These are phyloP conservation scores for Pristionchus maxplancki DNA, from an alignment of 2,888 invertebrate species.

Conservation along the genomic window DNA sequence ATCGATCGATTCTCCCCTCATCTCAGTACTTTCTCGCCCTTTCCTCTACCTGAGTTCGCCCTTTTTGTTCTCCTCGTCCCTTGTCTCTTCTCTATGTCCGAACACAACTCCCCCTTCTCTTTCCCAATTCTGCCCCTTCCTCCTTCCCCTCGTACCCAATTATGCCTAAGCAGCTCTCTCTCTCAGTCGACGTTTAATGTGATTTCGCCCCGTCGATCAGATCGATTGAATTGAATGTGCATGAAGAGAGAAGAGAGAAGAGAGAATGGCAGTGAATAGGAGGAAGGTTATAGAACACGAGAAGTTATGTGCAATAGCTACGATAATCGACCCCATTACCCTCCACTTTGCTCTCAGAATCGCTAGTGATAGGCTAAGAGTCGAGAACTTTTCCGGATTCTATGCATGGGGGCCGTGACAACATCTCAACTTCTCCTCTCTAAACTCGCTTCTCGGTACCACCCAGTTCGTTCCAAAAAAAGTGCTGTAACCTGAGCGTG, in stretches of 20 bases:
- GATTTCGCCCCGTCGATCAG: slow-evolving; percentile 32
- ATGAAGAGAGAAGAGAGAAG: neutral
- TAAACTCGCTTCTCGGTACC: slow-evolving; percentile 21
- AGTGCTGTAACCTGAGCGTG: neutral
- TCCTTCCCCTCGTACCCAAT: slow-evolving; percentile 41
- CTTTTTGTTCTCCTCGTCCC: neutral
- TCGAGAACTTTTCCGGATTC: neutral
- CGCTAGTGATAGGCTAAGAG: neutral
- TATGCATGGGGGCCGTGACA: neutral
- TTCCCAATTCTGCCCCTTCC: neutral
- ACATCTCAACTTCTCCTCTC: neutral
- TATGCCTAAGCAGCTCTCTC: slow-evolving; percentile 39
- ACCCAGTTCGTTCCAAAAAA: slow-evolving; percentile 42
- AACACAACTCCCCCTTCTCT: slow-evolving; percentile 14
- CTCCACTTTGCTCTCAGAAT: neutral
- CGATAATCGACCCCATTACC: neutral
- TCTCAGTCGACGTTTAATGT: slow-evolving; percentile 34
- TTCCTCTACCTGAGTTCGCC: neutral
- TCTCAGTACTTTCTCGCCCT: neutral
- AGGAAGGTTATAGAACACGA: neutral
- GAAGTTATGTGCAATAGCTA: neutral
- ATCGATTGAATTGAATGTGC: slow-evolving; percentile 36
- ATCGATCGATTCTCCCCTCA: neutral
- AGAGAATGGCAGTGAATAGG: neutral
- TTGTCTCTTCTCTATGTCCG: neutral